Evolutionary conservation across 2,797 vertebrate species (phyloP), one percentile per base, ranked within the genome.

Genomic region (Megaceryle alcyon): DNA sequence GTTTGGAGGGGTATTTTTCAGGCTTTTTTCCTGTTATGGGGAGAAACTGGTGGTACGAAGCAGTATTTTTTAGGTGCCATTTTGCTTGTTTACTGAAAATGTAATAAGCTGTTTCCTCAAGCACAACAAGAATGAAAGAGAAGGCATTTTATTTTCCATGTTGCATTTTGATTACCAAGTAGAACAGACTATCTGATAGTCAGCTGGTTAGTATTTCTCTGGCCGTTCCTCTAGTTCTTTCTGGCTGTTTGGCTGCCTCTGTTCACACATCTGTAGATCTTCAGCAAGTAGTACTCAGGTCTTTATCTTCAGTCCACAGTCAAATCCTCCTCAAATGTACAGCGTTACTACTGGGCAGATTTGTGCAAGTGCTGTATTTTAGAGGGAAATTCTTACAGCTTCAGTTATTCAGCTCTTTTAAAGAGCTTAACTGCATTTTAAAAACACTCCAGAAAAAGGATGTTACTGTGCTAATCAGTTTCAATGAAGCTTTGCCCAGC

Each of bases 161-260:
- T 48, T 91, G 68, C 21, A 9, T 83, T 90, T 56, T 53, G 43
- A 48, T 59, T 90, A 92, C 56, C 43, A 66, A 70, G 56, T 8
- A 92, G 20, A 46, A 71, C 25, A 75, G 18, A 26, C 35, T 51
- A 15, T 51, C 54, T 66, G 75, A n/a, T 9, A 63, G 70, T 79
- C 9, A 9, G 14, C 39, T 66, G 48, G 28, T 20, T 57, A 57
- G 33, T 23, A 33, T 43, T 86, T 78, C 13, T 71, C 33, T 60
- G 86, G n/a, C 57, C 70, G 21, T 51, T 82, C 10, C 23, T 22
- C 19, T 63, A 29, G 49, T 15, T 94, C 70, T 69, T 87, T 76
- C 56, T 66, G 54, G 7, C 41, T 79, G 8, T 53, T 88, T 71
- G 65, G 12, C 25, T 92, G 46, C 46, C 20, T 89, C 54, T 35